phyloP scores from a whole-genome alignment of 2,797 vertebrate genomes.

The Salarias fasciatus region DNA sequence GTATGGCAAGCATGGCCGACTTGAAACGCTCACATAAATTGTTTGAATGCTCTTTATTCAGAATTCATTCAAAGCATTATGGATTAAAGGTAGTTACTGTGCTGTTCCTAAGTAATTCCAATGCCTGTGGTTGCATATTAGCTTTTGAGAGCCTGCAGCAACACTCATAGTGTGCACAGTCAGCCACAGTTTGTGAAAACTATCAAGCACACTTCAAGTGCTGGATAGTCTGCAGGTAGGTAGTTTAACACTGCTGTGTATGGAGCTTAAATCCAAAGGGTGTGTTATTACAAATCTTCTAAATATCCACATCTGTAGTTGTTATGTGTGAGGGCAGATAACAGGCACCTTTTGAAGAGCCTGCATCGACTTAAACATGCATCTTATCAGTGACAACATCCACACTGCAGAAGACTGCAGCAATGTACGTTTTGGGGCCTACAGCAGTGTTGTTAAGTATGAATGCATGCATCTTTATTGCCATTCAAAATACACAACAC shows the following conservation, averaged over 20 bases:
- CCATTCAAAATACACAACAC: no score
- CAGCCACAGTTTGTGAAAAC: constrained; percentile 7
- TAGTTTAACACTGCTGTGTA: constrained; percentile 13
- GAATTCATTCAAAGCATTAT: not conserved
- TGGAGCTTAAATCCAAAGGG: not conserved
- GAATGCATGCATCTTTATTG: no score
- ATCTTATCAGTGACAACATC: not conserved
- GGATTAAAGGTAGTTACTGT: not conserved
- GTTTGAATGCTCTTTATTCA: not conserved
- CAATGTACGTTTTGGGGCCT: no score
- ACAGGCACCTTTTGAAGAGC: not conserved
- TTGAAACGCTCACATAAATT: not conserved
- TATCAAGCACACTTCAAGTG: not conserved
- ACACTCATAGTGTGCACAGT: not conserved
- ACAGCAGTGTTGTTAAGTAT: no score
- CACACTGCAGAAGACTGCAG: no score
- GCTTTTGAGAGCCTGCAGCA: not conserved
- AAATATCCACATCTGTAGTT: not conserved
- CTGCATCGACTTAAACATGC: not conserved
- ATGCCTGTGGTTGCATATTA: not conserved
- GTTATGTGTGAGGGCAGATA: constrained; percentile 6
- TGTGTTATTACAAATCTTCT: not conserved
- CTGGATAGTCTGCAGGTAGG: constrained; percentile 13
- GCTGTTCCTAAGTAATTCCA: not conserved
- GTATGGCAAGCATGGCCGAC: not conserved